Conservation (phyloP, 2,113 vertebrate species). For the Tautogolabrus adspersus region DNA sequence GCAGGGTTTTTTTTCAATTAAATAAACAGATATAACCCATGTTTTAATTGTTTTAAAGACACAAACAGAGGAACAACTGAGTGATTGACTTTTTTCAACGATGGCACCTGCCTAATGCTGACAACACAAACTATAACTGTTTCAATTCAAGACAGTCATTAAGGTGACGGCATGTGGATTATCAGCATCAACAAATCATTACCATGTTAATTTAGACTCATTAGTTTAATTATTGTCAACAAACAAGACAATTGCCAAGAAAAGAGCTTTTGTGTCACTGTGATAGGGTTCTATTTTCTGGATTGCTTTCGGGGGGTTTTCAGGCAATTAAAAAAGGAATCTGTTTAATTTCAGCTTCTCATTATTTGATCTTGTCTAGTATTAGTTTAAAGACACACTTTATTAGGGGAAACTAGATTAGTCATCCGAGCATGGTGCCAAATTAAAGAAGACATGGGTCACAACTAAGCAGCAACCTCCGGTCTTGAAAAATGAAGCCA, state of each 20-base stretch:
- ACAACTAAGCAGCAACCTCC: no score
- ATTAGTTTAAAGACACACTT: neutral
- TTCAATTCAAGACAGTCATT: constrained; percentile 41
- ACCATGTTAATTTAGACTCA: constrained; percentile 53
- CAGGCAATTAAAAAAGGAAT: neutral
- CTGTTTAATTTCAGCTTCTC: neutral
- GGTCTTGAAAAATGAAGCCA: no score
- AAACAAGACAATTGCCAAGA: constrained; percentile 41
- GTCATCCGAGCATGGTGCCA: no score
- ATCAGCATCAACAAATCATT: constrained; percentile 57
- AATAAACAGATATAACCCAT: neutral
- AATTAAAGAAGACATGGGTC: no score
- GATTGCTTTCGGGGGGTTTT: neutral
- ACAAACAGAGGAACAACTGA: neutral
- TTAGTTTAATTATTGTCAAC: constrained; percentile 68
- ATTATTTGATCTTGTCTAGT: neutral
- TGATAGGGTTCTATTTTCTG: neutral
- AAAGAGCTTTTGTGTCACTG: constrained; percentile 26
- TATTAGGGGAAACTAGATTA: no score
- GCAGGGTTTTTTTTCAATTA: neutral
- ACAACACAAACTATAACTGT: constrained; percentile 26
- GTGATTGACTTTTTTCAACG: neutral
- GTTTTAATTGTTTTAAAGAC: neutral
- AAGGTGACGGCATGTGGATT: constrained; percentile 26
- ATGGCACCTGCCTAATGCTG: constrained; percentile 21